Conservation (phyloP, 2,888 invertebrate genomes). For the Hirtodrosophila confusa region DNA sequence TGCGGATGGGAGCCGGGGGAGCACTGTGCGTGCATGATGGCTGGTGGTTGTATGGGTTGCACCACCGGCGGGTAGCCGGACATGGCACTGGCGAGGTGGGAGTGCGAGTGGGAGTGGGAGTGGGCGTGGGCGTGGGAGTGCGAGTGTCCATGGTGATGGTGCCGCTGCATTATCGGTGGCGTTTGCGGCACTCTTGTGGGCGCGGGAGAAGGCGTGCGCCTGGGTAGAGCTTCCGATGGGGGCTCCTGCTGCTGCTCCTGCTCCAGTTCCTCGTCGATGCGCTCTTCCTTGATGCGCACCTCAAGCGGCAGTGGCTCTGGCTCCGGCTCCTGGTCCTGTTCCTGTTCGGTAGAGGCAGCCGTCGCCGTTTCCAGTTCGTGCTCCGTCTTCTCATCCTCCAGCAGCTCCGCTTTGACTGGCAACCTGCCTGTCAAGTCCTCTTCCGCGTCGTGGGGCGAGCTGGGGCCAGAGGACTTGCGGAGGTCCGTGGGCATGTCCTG, state of each 20-base stretch:
- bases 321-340: slow-evolving; percentile 24
- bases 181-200: slow-evolving; percentile 16
- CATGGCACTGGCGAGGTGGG: slow-evolving; percentile 12
- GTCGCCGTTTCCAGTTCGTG: not conserved
- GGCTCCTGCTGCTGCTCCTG: slow-evolving; percentile 6
- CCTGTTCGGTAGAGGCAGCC: slow-evolving; percentile 16
- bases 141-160: slow-evolving; percentile 18
- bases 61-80: slow-evolving; percentile 83
- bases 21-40: slow-evolving; percentile 82
- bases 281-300: slow-evolving; percentile 82
- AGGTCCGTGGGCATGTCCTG: slow-evolving; percentile 83
- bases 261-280: slow-evolving; percentile 54
- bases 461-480: slow-evolving; percentile 78
- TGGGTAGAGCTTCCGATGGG: not conserved
- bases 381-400: slow-evolving; percentile 49
- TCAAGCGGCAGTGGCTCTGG: slow-evolving; percentile 63
- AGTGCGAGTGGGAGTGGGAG: slow-evolving; percentile 1
- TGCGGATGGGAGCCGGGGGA: slow-evolving; percentile 84
- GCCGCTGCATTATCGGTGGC: slow-evolving; percentile 32
- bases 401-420: slow-evolving; percentile 70
- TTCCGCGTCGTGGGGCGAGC: slow-evolving; percentile 63
- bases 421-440: slow-evolving; percentile 17
- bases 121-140: slow-evolving; percentile 2
- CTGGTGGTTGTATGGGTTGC: slow-evolving; percentile 83
- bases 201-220: slow-evolving; percentile 22